Percentiles rank a stretch among this genome's conserved stretches.
Evolutionary conservation across 2,113 vertebrate species (phyloP).

Genomic region (Gobio gobio): DNA sequence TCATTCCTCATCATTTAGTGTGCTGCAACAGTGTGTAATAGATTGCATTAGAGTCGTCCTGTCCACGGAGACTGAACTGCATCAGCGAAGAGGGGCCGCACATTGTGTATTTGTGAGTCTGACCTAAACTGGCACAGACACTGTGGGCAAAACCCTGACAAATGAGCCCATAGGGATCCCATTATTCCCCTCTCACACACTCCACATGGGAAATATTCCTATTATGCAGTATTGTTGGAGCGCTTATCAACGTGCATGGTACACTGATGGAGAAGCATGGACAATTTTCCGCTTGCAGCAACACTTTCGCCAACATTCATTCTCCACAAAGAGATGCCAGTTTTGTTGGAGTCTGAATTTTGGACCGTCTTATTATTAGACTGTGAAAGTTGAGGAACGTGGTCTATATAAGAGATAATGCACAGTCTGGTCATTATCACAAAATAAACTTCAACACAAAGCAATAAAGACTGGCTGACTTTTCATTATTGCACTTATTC

Average conservation of each 20-base stretch:
- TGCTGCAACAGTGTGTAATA: conserved; percentile 24
- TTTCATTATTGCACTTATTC: not conserved
- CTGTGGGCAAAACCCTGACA: conserved; percentile 36
- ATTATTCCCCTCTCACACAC: conserved; percentile 45
- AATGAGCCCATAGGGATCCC: conserved; percentile 48
- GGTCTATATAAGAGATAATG: not conserved
- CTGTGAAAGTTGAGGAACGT: not conserved
- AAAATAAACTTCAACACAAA: conserved; percentile 7
- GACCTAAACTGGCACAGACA: conserved; percentile 32
- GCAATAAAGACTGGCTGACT: not conserved
- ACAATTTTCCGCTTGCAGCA: conserved; percentile 26
- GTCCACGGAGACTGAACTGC: conserved; percentile 16
- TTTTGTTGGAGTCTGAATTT: conserved; percentile 4
- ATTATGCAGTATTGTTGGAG: conserved; percentile 39
- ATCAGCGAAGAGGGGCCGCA: conserved; percentile 7
- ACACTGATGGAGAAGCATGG: conserved; percentile 18
- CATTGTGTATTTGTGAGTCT: conserved; percentile 3
- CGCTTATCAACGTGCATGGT: conserved; percentile 22
- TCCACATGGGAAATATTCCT: not conserved
- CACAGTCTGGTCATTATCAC: not conserved
- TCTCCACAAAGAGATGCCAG: conserved; percentile 9
- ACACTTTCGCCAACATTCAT: conserved; percentile 16
- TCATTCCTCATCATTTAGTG: not conserved
- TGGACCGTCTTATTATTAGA: not conserved
- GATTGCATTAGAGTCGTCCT: conserved; percentile 35